Conservation (phyloP, 2,888 invertebrate species). For the Arrhopalites spinosus region DNA sequence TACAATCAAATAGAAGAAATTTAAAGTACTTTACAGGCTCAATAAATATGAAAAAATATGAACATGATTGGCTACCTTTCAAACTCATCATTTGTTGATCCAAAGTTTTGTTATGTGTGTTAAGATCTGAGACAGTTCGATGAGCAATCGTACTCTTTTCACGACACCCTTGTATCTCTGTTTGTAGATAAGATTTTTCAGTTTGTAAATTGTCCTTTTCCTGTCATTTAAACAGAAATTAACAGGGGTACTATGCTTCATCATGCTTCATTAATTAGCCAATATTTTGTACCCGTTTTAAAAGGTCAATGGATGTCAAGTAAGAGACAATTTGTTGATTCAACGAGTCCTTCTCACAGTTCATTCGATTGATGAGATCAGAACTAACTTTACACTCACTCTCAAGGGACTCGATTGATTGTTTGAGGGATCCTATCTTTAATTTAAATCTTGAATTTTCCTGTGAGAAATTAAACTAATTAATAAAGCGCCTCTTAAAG, state of each 20-base stretch:
- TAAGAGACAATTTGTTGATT: slow-evolving; percentile 54
- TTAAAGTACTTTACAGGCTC: background rate
- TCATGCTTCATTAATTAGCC: no score
- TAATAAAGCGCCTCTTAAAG: background rate
- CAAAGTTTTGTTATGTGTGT: slow-evolving; percentile 49
- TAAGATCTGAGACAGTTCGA: slow-evolving; percentile 50
- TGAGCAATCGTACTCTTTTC: slow-evolving; percentile 51
- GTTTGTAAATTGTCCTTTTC: slow-evolving; percentile 54
- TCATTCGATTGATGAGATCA: slow-evolving; percentile 51
- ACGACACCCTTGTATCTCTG: slow-evolving; percentile 49
- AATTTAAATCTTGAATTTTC: slow-evolving; percentile 54
- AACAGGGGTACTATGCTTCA: no score
- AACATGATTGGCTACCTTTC: slow-evolving; percentile 40
- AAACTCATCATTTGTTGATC: slow-evolving; percentile 50
- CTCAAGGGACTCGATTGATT: slow-evolving; percentile 52
- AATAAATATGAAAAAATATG: slow-evolving; percentile 15
- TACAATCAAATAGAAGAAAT: background rate
- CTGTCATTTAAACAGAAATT: slow-evolving; percentile 34
- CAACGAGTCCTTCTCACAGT: slow-evolving; percentile 53
- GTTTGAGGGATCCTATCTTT: slow-evolving; percentile 50
- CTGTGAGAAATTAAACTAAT: slow-evolving; percentile 40
- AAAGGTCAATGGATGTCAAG: slow-evolving; percentile 52
- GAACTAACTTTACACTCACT: slow-evolving; percentile 50
- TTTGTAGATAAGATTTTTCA: slow-evolving; percentile 52
- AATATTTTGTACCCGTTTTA: slow-evolving; percentile 50